phyloP scores from a whole-genome alignment of 2,888 invertebrate species.

The Melanotus villosus region DNA sequence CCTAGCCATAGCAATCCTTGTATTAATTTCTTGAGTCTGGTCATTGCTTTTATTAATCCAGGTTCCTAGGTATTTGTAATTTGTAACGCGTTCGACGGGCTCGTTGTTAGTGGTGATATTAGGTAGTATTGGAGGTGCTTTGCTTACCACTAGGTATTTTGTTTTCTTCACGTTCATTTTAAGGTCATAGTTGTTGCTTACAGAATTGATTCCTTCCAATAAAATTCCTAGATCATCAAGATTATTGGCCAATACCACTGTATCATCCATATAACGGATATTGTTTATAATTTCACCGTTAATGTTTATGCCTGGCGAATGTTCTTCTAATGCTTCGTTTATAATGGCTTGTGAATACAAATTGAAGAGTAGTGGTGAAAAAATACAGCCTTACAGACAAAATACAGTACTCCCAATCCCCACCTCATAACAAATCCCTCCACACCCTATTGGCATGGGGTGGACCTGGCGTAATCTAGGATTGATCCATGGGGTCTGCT shows the following conservation, averaged over 20 bases:
- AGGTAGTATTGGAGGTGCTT: constrained; percentile 8
- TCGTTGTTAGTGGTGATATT: constrained; percentile 13
- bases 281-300: constrained; percentile 2
- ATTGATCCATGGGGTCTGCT: too few species aligned
- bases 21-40: constrained; percentile 14
- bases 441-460: too few species aligned
- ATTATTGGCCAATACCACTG: constrained; percentile 4
- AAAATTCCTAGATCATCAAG: not conserved
- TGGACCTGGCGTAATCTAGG: too few species aligned
- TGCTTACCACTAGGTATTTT: constrained; percentile 12
- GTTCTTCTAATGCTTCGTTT: constrained; percentile 5
- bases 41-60: not conserved
- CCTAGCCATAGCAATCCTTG: constrained; percentile 1
- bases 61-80: constrained; percentile 7
- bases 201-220: not conserved
- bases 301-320: constrained; percentile 1
- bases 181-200: not conserved
- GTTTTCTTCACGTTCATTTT: constrained; percentile 2
- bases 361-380: constrained; percentile 6
- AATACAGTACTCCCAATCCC: too few species aligned
- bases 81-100: constrained; percentile 1
- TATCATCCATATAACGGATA: not conserved
- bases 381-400: not conserved
- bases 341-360: constrained; percentile 8
- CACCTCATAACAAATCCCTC: too few species aligned